Evolutionary conservation across 1,140 invertebrate species (phyloP), one percentile per base, ranked within the genome.

Genomic region (Heliconius hewitsoni): DNA sequence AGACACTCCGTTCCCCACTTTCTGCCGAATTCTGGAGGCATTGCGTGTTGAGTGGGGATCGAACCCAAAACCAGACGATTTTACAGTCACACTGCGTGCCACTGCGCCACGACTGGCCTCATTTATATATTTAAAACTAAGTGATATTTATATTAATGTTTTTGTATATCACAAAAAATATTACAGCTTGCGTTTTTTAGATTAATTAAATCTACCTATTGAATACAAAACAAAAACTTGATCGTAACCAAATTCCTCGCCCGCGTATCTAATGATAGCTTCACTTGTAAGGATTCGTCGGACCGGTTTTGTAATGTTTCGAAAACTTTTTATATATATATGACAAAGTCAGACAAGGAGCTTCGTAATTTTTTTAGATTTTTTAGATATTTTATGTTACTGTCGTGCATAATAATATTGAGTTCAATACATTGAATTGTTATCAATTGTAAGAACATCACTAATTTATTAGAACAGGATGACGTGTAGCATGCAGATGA

Each of bases 231-330:
- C 42, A 46, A 16, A 46, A 66, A 30, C 23, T 18, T 57, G 8
- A 39, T 23, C 60, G 34, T 34, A 60, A 75, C 55, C 27, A 60
- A 75, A 23, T 60, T 60, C 55, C 73, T 30, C 52, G 8, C 13
- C 46, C 57, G 5, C 30, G 27, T 57, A 13, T 18, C 34, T 75
- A 60, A 75, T n/a, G 30, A 75, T 37, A 75, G 19, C 55, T 34
- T 18, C 19, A 75, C 52, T 60, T 75, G 34, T 60, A 30, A 37
- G 74, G 74, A 60, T 75, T 75, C 74, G 11, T 19, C 6, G 30
- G 23, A 34, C 74, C 55, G 74, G 34, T 57, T 57, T 23, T 39
- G 71, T 37, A 27, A 30, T 66, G 27, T 66, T 66, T 66, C 60
- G 27, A 66, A 66, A 27, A 66, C 13, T 0, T 66, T 66, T 66